A percentile compares a stretch with the other conserved stretches of the same genome.
Conservation (phyloP, 1,140 invertebrate genomes). For the Ctenoplectra terminalis region DNA sequence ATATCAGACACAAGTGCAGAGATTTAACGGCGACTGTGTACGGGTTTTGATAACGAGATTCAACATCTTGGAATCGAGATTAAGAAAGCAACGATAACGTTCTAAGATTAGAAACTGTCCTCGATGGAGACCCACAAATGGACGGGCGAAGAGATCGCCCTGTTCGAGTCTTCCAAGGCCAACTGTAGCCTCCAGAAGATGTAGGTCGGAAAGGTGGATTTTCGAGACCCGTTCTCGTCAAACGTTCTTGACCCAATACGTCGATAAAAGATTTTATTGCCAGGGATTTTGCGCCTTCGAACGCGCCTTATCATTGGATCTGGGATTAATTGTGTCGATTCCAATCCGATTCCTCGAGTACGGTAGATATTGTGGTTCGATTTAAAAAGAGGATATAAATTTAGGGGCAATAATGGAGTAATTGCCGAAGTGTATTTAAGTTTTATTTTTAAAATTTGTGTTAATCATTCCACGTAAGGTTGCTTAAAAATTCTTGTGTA, state of each 20-base stretch:
- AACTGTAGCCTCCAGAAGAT: neutral
- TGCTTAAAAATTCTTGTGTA: too few relatives aligned
- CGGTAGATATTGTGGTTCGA: too few relatives aligned
- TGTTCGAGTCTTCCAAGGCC: neutral
- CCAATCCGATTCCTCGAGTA: too few relatives aligned
- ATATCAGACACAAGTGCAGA: neutral
- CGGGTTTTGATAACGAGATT: neutral
- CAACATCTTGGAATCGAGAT: neutral
- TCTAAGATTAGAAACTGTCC: constrained; percentile 6
- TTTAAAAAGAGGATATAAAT: too few relatives aligned
- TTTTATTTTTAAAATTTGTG: too few relatives aligned
- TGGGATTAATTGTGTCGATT: too few relatives aligned
- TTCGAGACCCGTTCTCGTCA: neutral
- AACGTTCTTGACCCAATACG: neutral
- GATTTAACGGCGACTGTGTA: neutral
- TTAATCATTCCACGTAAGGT: too few relatives aligned
- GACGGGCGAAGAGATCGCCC: neutral
- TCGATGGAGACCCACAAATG: neutral
- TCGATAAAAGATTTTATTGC: neutral
- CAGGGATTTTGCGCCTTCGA: too few relatives aligned
- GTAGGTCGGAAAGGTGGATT: neutral
- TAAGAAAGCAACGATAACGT: constrained; percentile 1
- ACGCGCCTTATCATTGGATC: too few relatives aligned
- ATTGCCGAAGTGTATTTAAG: too few relatives aligned
- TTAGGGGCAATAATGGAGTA: too few relatives aligned